These are phyloP conservation scores for Notamacropus eugenii DNA, from an alignment of 2,797 vertebrate species.

Conservation along the genomic window DNA sequence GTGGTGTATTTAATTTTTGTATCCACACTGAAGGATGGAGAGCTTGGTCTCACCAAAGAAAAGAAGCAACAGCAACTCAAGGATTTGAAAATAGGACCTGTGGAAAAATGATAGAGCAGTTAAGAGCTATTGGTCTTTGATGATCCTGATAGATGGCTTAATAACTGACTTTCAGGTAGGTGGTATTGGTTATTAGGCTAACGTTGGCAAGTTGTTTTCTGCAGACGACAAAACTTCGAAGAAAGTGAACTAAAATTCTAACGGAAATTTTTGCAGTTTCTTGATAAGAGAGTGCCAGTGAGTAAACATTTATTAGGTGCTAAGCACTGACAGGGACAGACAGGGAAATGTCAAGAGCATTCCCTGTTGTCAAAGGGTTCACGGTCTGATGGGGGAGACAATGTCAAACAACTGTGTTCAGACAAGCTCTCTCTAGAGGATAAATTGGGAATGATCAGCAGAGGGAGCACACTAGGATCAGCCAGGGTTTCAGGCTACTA, in stretches of 20 bases:
- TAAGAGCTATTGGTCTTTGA: background rate
- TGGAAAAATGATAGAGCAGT: background rate
- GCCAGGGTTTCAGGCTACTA: background rate
- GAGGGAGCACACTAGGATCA: background rate
- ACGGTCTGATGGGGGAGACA: background rate
- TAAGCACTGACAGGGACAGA: background rate
- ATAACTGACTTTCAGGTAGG: background rate
- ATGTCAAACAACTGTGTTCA: background rate
- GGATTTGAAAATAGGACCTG: background rate
- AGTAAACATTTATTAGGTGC: background rate
- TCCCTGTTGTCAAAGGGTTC: background rate
- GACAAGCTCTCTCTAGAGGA: background rate
- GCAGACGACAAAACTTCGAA: slow-evolving; percentile 29
- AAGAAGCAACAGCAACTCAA: background rate
- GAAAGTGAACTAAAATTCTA: slow-evolving; percentile 37
- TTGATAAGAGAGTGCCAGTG: background rate
- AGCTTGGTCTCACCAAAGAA: background rate
- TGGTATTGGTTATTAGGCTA: slow-evolving; percentile 20
- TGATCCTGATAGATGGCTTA: background rate
- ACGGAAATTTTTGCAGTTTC: background rate
- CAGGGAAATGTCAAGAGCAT: background rate
- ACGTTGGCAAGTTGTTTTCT: slow-evolving; percentile 8
- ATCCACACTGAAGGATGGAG: slow-evolving; percentile 1
- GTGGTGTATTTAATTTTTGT: slow-evolving; percentile 19
- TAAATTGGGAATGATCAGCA: background rate